Evolutionary conservation across 2,888 invertebrate genomes (phyloP), one percentile per base, ranked within the genome.

Genomic region (Aricia artaxerxes): DNA sequence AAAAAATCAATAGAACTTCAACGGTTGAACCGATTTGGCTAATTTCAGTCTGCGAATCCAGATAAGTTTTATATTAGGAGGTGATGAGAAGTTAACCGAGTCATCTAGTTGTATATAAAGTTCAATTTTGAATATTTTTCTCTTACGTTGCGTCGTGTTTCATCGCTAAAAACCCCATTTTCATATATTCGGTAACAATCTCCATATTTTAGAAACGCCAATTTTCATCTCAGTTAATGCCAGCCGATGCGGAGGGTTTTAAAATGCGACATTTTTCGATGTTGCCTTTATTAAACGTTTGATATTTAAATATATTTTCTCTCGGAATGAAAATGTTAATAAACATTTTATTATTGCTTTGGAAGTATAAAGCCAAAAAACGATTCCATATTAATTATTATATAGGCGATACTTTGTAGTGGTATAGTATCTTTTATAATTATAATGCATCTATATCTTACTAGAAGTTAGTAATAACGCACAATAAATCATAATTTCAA

Each of bases 201-300:
- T 76, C 76, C 76, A 76, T 76, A 76, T 53, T 76, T 76, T 6
- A 76, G 53, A 57, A 53, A 53, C 31, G 49, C 57, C 76, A 53
- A 76, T 76, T 53, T 76, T 76, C 76, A 76, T 76, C 76, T 76
- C 53, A 11, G 35, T 76, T 76, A 76, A 76, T 76, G n/a, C 49
- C 76, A 24, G 6, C 16, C n/a, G 76, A 76, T 53, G 49, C 57
- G 76, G 9, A 57, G 31, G 31, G 57, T 49, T 75, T 75, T 49
- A 44, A 44, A 44, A 44, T 5, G 75, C 13, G n/a, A 53, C 49
- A 75, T 75, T 75, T 75, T 31, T 76, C 76, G 13, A 76, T 35
- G 40, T 49, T 75, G 76, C 31, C 76, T 35, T 53, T 57, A 24
- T 57, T 53, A 76, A 53, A 57, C 13, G 35, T 69, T 69, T 69